Conservation (phyloP, 2,113 vertebrate species). For the Alouatta palliata region DNA sequence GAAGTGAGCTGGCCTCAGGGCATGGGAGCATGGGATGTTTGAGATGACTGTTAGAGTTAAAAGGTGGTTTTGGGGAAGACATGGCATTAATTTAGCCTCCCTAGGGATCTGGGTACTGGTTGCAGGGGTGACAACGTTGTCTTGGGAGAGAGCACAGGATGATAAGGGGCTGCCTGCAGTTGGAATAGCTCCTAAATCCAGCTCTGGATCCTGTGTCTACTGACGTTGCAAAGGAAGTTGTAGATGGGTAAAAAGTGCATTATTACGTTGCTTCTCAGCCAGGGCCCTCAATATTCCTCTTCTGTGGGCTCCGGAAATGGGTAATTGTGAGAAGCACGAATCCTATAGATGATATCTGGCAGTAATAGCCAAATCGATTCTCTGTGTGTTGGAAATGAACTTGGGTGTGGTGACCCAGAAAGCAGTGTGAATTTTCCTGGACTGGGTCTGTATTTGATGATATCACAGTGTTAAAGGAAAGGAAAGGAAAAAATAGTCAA, state of each 20-base stretch:
- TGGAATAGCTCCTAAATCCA: not conserved
- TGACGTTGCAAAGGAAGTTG: not conserved
- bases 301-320: fast-evolving
- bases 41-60: not conserved
- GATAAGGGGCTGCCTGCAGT: not conserved
- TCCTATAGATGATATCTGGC: not conserved
- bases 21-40: fast-evolving
- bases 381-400: not conserved
- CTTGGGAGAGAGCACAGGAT: not conserved
- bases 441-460: not conserved
- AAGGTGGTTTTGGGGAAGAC: not conserved
- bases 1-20: not conserved
- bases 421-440: not conserved
- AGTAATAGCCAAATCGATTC: too few relatives aligned
- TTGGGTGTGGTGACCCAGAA: not conserved
- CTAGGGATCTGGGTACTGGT: not conserved
- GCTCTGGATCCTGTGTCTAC: not conserved
- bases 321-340: not conserved
- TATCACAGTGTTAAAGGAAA: not conserved
- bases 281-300: not conserved
- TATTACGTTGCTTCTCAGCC: not conserved
- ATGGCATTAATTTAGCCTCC: not conserved
- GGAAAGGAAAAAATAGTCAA: not conserved
- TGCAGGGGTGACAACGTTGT: not conserved
- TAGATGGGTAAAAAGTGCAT: not conserved